A percentile compares a stretch with the other conserved stretches of the same genome.
These are phyloP conservation scores for Patella vulgata DNA, from an alignment of 1,140 invertebrate genomes.

Conservation along the genomic window DNA sequence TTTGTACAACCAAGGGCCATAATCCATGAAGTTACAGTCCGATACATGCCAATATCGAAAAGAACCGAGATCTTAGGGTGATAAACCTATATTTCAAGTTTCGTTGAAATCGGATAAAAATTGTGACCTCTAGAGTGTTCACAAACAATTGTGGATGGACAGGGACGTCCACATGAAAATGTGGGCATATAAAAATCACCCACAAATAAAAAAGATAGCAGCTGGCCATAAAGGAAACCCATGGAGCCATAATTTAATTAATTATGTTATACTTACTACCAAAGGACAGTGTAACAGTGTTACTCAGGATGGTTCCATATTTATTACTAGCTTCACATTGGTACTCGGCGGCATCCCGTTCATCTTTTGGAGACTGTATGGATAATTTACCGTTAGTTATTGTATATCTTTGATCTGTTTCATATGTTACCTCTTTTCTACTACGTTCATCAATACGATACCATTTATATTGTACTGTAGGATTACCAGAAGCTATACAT, in stretches of 20 bases:
- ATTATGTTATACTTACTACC: conserved; percentile 72
- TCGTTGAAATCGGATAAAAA: no score
- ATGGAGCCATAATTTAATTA: not conserved
- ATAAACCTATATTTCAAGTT: no score
- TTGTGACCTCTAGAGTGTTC: no score
- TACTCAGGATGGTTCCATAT: conserved; percentile 90
- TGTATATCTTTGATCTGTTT: conserved; percentile 78
- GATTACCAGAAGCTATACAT: conserved; percentile 89
- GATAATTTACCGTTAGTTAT: conserved; percentile 91
- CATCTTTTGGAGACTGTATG: conserved; percentile 81
- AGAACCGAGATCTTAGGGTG: no score
- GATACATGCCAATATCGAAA: no score
- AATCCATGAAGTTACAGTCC: no score
- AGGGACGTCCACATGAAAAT: no score
- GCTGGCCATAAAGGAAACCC: not conserved
- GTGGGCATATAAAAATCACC: no score
- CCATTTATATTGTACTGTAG: conserved; percentile 91
- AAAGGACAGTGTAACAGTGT: conserved; percentile 88
- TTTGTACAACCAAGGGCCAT: no score
- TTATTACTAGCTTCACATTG: conserved; percentile 90
- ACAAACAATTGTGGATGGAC: no score
- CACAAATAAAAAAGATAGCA: no score
- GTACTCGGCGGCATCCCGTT: conserved; percentile 83
- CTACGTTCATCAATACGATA: conserved; percentile 65
- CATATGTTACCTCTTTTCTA: conserved; percentile 23